Evolutionary conservation across 2,888 invertebrate genomes (phyloP), one percentile per base, ranked within the genome.

Genomic region (Doris montereyensis): DNA sequence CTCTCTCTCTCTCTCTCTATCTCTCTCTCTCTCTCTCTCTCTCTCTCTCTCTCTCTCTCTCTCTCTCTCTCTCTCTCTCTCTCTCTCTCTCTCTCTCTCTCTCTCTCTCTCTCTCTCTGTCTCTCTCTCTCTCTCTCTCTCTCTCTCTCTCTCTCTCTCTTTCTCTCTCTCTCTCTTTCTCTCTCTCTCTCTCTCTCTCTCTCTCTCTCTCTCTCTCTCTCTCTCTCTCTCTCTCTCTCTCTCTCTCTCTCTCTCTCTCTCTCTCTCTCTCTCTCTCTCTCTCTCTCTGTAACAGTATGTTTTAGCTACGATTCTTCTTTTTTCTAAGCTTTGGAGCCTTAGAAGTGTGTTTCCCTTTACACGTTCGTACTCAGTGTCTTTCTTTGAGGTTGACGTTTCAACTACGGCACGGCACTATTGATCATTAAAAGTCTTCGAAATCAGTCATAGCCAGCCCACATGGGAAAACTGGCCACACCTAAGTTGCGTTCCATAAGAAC

Each of bases 111-210:
- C 21, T 60, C 5, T 60, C 21, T 8, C 5, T 17, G 60, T 17
- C 10, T 52, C 10, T 26, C 21, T 72, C 24, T 30, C 35, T 52
- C 3, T 17, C 21, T 57, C 21, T 24, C 1, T 71, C n/a, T 13
- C 1, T 71, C 41, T 35, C n/a, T n/a, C n/a, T n/a, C n/a, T n/a
- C n/a, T 35, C 21, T 71, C 13, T 71, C 35, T 32, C 41, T 71
- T n/a, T 35, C 71, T 32, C 21, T 71, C 35, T 71, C 35, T 32
- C 41, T 35, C n/a, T 71, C 71, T 35, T 21, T 71, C n/a, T 71
- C 35, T 35, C 41, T 71, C 17, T 71, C 71, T 32, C 24, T 71
- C 35, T 71, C 35, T 32, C 41, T 35, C n/a, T 71, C 71, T 32
- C 41, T 71, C 35, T 71, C 35, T 32, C 41, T 71, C n/a, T 71